phyloP scores from a whole-genome alignment of 2,797 vertebrate species.

The Rhabdomys pumilio region DNA sequence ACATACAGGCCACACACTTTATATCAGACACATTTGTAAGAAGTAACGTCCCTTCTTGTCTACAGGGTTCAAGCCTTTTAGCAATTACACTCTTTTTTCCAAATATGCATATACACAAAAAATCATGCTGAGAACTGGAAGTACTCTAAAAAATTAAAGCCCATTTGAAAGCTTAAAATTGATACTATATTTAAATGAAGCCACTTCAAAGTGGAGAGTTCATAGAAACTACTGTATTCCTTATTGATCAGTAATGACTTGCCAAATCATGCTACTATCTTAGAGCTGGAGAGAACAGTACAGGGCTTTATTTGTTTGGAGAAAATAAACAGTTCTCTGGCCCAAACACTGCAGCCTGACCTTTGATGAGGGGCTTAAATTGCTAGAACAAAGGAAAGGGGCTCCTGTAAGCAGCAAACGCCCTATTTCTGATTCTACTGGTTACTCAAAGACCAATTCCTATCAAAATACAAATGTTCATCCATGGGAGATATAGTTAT shows the following conservation, averaged over 20 bases:
- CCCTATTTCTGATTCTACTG: not conserved
- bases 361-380: not conserved
- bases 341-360: slow-evolving; percentile 1
- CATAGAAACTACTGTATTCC: slow-evolving; percentile 33
- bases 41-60: not conserved
- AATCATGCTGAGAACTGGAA: slow-evolving; percentile 15
- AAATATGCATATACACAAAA: not conserved
- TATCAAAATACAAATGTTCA: slow-evolving; percentile 63
- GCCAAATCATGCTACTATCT: not conserved
- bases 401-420: not conserved
- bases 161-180: slow-evolving; percentile 12
- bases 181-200: slow-evolving; percentile 48
- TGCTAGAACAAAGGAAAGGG: not conserved
- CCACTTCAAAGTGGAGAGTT: not conserved
- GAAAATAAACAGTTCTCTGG: slow-evolving; percentile 59
- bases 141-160: slow-evolving; percentile 46
- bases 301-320: slow-evolving; percentile 24
- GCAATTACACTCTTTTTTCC: not conserved
- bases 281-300: not conserved
- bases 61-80: not conserved
- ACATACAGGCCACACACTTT: slow-evolving; percentile 4
- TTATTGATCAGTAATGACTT: slow-evolving; percentile 66
- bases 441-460: not conserved
- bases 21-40: not conserved
- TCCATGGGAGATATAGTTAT: not conserved